A percentile compares a stretch with the other conserved stretches of the same genome.
Conservation (phyloP, 2,888 invertebrate genomes). For the Blastobasis adustella region DNA sequence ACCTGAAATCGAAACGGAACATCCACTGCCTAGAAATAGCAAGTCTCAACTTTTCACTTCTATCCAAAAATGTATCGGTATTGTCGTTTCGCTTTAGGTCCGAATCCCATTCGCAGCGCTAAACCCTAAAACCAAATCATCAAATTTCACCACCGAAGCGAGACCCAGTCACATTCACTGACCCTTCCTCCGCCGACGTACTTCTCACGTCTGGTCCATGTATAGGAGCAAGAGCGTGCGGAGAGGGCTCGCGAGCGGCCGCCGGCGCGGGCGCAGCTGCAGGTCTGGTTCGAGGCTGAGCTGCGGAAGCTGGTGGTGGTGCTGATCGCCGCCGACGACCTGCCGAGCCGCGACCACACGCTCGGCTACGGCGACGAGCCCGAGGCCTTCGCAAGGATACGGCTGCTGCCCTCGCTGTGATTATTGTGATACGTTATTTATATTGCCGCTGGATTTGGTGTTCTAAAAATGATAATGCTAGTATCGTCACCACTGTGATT, state of each 20-base stretch:
- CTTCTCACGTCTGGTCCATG: slow-evolving; percentile 5
- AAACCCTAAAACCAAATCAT: not conserved
- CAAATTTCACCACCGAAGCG: not conserved
- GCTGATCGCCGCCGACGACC: slow-evolving; percentile 89
- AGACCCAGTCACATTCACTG: not conserved
- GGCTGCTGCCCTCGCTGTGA: slow-evolving; percentile 87
- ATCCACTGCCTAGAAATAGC: too few relatives aligned
- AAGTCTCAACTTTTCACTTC: too few relatives aligned
- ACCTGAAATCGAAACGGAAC: too few relatives aligned
- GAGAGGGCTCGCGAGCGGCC: slow-evolving; percentile 76
- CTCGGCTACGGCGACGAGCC: slow-evolving; percentile 85
- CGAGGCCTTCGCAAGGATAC: slow-evolving; percentile 89
- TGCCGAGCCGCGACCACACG: slow-evolving; percentile 85
- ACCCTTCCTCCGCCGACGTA: not conserved
- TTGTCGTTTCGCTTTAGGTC: too few relatives aligned
- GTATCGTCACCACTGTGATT: too few relatives aligned
- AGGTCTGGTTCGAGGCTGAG: slow-evolving; percentile 92
- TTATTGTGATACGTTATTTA: slow-evolving; percentile 28
- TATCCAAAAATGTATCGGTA: too few relatives aligned
- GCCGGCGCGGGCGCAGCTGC: slow-evolving; percentile 88
- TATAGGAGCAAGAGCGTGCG: slow-evolving; percentile 64
- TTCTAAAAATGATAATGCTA: too few relatives aligned
- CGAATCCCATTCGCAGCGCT: too few relatives aligned
- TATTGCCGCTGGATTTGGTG: not conserved
- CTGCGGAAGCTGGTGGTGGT: slow-evolving; percentile 88